Conservation (phyloP, 2,888 invertebrate genomes). For the Adelphocoris suturalis region DNA sequence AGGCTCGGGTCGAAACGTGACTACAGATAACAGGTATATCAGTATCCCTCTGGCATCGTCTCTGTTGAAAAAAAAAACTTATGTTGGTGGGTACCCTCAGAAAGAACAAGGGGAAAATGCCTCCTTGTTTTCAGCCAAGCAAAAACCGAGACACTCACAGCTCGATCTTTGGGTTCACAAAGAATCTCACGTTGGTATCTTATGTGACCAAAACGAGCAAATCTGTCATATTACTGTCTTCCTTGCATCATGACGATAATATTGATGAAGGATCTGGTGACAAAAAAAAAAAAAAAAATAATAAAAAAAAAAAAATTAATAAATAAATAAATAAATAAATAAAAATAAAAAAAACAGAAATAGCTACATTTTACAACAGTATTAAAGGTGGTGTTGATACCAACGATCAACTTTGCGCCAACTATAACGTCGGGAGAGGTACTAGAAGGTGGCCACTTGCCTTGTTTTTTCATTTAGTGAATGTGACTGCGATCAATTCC, state of each 20-base stretch:
- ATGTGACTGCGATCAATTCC: constrained; percentile 26
- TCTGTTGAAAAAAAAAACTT: background rate
- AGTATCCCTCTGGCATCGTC: background rate
- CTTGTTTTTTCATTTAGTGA: background rate
- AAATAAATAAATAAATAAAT: too few relatives aligned
- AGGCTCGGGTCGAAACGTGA: background rate
- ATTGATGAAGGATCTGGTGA: background rate
- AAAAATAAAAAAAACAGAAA: background rate
- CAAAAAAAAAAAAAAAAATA: too few relatives aligned
- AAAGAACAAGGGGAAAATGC: background rate
- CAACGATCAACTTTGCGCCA: constrained; percentile 9
- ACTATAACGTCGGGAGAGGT: background rate
- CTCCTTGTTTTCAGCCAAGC: background rate
- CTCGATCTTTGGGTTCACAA: background rate
- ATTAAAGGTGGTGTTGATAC: background rate
- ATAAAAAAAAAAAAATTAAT: too few relatives aligned
- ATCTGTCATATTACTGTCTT: background rate
- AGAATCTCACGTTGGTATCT: background rate
- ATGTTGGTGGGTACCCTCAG: background rate
- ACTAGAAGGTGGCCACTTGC: constrained; percentile 34
- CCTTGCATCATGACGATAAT: background rate
- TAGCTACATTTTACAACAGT: background rate
- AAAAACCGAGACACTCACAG: background rate
- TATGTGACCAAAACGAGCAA: background rate
- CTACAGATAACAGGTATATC: background rate